Evolutionary conservation across 2,888 invertebrate species (phyloP).

Genomic region (Leptopilina syphax): DNA sequence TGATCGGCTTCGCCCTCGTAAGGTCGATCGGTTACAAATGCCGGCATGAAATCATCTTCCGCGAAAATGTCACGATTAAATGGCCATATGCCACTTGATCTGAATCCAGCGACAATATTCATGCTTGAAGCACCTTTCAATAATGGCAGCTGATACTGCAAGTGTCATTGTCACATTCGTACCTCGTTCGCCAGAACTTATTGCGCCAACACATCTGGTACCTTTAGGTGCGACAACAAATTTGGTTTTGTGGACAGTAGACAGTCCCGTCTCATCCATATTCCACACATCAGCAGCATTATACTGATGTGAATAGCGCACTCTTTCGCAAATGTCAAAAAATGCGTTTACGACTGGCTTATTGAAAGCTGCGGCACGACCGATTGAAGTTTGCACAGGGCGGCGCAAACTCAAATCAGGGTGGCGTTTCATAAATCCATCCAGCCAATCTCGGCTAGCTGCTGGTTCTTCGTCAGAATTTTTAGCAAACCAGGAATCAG

Average conservation of each 20-base stretch:
- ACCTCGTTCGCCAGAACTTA: slow-evolving; percentile 47
- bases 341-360: no score
- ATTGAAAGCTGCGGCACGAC: no score
- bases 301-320: no score
- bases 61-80: slow-evolving; percentile 20
- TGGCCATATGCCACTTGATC: slow-evolving; percentile 17
- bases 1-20: slow-evolving; percentile 9
- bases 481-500: no score
- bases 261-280: slow-evolving; percentile 64
- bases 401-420: no score
- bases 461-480: no score
- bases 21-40: slow-evolving; percentile 20
- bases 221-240: slow-evolving; percentile 66
- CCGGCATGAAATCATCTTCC: slow-evolving; percentile 13
- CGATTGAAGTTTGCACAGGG: no score
- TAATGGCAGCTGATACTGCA: not conserved
- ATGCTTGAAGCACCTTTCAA: slow-evolving; percentile 22
- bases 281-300: not conserved
- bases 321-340: no score
- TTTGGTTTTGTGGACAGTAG: slow-evolving; percentile 65
- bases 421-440: no score
- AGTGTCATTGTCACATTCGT: no score
- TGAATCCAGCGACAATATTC: slow-evolving; percentile 25
- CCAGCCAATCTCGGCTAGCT: no score
- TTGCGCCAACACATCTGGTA: slow-evolving; percentile 62